Evolutionary conservation across 2,797 vertebrate species (phyloP), one percentile per base, ranked within the genome.

Genomic region (Acestrorhynchus altus): DNA sequence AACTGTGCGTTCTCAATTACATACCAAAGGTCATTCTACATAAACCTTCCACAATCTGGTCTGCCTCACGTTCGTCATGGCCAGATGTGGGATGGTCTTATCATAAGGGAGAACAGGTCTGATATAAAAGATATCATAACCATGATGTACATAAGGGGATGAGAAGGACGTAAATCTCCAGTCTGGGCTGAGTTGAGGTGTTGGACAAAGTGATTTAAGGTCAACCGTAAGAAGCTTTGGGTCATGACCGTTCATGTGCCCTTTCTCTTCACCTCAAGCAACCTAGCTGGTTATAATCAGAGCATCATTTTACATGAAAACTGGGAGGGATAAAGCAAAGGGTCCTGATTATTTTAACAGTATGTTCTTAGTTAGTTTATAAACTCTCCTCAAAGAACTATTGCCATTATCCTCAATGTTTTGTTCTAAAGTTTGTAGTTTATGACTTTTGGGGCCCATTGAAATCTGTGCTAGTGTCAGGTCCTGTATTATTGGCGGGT

Each of bases 141-240:
- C 86, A 90, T 89, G 86, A 89, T 80, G 74, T 66, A 84, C 76
- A 89, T n/a, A 88, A 87, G 81, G 70, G 81, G 70, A 65, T 12
- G 81, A 84, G 87, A 87, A 85, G 80, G 76, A 83, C 85, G 83
- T 77, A 67, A 24, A 67, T 31, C 78, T 90, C 89, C 89, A 87
- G 89, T 89, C 86, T 44, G n/a, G 8, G 35, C 16, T 65, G 22
- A n/a, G 31, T 52, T 54, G 0, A 35, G 8, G 44, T 52, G 46
- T 44, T 74, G 20, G 22, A 31, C 65, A 51, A 42, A 54, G 15
- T 12, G 4, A 24, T 26, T 54, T 42, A 31, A 20, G 49, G 39
- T 66, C 10, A 66, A 4, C 16, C 24, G 18, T 61, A 63, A 51
- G 46, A 15, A 35, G 35, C 18, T 31, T 28, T 0, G 16, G 39